A percentile compares a stretch with the other conserved stretches of the same genome.
These are phyloP conservation scores for Coenobita brevimanus DNA, from an alignment of 1,140 invertebrate species.

Conservation along the genomic window DNA sequence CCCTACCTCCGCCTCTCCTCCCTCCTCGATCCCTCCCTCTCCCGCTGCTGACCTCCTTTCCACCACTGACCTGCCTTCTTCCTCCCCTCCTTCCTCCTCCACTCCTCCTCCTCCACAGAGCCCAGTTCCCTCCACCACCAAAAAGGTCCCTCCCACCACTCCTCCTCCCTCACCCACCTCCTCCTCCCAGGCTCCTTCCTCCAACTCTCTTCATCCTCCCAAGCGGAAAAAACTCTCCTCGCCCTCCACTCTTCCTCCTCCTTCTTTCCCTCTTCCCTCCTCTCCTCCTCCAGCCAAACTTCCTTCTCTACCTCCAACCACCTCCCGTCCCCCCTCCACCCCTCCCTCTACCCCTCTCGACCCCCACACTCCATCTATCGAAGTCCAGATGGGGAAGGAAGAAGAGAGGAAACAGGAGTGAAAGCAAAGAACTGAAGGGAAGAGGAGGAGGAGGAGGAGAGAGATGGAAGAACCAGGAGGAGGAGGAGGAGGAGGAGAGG, in stretches of 20 bases:
- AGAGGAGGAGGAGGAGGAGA: too few relatives aligned
- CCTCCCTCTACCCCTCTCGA: neutral
- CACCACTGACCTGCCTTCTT: neutral
- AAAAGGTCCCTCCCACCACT: too few relatives aligned
- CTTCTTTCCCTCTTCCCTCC: slow-evolving; percentile 1
- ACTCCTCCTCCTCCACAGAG: neutral
- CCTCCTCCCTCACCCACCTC: too few relatives aligned
- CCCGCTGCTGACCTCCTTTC: neutral
- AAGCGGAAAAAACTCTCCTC: neutral
- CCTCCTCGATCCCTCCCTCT: neutral
- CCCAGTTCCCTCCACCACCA: neutral
- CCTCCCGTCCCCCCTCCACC: neutral
- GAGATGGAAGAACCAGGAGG: too few relatives aligned
- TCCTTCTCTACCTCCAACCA: neutral
- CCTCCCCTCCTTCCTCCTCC: neutral
- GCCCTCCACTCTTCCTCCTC: neutral
- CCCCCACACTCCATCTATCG: neutral
- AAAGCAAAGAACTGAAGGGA: too few relatives aligned
- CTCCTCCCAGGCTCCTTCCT: neutral
- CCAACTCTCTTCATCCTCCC: neutral
- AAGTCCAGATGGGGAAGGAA: too few relatives aligned
- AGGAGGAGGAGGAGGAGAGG: too few relatives aligned
- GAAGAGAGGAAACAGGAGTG: too few relatives aligned
- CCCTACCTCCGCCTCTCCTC: neutral
- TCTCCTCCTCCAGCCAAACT: neutral